Evolutionary conservation across 2,113 vertebrate species (phyloP).

Genomic region (Grallaria varia): DNA sequence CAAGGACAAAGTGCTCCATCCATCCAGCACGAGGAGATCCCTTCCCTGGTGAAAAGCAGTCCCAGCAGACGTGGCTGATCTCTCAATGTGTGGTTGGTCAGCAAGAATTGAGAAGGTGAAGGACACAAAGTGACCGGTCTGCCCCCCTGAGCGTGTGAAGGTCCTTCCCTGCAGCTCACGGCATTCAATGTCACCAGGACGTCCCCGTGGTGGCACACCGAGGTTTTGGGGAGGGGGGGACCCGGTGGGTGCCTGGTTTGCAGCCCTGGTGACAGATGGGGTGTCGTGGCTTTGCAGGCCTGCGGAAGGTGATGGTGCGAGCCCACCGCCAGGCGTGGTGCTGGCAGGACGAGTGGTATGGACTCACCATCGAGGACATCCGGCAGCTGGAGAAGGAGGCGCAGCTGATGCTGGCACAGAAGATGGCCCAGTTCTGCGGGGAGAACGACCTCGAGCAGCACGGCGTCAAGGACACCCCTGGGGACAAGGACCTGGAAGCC

Average conservation of each 20-base stretch:
- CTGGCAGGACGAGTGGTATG: conserved; percentile 99
- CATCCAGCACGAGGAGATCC: neutral
- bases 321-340: conserved; percentile 99
- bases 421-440: conserved; percentile 90
- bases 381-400: conserved; percentile 93
- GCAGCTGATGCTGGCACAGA: conserved; percentile 89
- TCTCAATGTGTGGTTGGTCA: neutral
- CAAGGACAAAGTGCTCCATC: neutral
- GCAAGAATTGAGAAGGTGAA: neutral
- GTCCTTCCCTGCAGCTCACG: neutral
- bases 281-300: conserved; percentile 66
- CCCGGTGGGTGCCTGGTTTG: too few species aligned
- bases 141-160: neutral
- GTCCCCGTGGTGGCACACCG: rapidly evolving
- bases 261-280: neutral
- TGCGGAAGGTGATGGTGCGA: conserved; percentile 94
- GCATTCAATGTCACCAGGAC: neutral
- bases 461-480: conserved; percentile 47
- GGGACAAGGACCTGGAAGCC: conserved; percentile 55
- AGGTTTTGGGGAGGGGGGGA: neutral
- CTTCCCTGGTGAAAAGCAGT: neutral
- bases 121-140: neutral
- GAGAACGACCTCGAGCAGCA: conserved; percentile 76
- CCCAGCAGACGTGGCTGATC: neutral
- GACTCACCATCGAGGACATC: conserved; percentile 96